Percentiles rank a stretch among this genome's conserved stretches.
phyloP scores from a whole-genome alignment of 2,113 vertebrate species.

The Climacteris rufus region DNA sequence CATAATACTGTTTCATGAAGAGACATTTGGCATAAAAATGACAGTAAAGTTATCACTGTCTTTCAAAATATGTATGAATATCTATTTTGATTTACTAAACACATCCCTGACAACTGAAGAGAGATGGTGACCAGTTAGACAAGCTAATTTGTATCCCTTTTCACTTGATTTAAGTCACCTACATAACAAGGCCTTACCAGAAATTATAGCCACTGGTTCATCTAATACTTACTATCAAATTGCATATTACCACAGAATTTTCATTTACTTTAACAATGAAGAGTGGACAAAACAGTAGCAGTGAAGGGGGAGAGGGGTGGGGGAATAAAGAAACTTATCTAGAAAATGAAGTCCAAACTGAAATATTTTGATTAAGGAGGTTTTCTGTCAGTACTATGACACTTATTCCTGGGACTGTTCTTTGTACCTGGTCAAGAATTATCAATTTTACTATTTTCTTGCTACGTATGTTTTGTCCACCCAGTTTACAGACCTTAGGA shows the following conservation, averaged over 20 bases:
- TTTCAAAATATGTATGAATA: background rate
- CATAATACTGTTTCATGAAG: background rate
- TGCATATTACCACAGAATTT: conserved; percentile 8
- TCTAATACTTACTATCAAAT: conserved; percentile 7
- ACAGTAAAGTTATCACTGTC: background rate
- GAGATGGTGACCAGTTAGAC: conserved; percentile 8
- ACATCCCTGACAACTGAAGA: background rate
- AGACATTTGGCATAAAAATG: background rate
- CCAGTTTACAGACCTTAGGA: background rate
- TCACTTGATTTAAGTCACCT: conserved; percentile 28
- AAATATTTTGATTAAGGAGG: background rate
- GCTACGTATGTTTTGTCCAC: background rate
- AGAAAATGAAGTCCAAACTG: background rate
- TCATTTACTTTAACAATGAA: background rate
- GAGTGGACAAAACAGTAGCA: background rate
- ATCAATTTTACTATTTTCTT: background rate
- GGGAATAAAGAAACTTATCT: background rate
- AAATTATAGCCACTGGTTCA: conserved; percentile 14
- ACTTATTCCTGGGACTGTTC: background rate
- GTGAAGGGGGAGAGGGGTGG: background rate
- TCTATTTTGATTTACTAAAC: conserved; percentile 31
- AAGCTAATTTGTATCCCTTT: conserved; percentile 45
- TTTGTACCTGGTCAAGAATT: background rate
- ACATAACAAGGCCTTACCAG: background rate
- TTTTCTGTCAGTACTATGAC: background rate